Evolutionary conservation across 2,888 invertebrate species (phyloP), one percentile per base, ranked within the genome.

Genomic region (Asteroscopus sphinx): DNA sequence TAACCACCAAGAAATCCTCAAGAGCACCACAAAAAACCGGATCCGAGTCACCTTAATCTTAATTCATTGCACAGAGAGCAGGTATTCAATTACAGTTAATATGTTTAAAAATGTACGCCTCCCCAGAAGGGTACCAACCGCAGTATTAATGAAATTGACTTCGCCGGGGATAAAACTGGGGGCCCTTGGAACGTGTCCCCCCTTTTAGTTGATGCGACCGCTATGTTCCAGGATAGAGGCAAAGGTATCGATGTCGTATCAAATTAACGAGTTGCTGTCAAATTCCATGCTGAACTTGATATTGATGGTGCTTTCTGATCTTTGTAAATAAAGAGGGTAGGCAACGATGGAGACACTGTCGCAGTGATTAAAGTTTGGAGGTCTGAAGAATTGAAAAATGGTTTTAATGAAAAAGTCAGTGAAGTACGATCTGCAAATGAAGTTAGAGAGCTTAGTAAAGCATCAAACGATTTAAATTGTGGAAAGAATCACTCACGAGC

Each of bases 61-160:
- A 88, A 91, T 91, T 87, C 83, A 88, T 85, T 82, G 86, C 83
- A 81, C 76, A 86, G 81, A 88, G 82, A 85, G 82, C 82, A 86
- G 86, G 88, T 90, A 87, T 91, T 90, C 88, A 86, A 89, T 91
- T 92, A 90, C 78, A 84, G 83, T 86, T 87, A 89, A 89, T 88
- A 87, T 87, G 86, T 90, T 93, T 79, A 91, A 92, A 92, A 91
- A 91, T 89, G 85, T 85, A 90, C 81, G 73, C 74, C 77, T 81
- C 86, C 87, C 85, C 75, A 73, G 73, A 72, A 77, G 78, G 75
- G 73, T 73, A 73, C 74, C 76, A 76, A 89, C 90, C 89, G 82
- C 90, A 86, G 88, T 84, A 91, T 91, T 93, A 93, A 93, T 93
- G 92, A 93, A 93, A 93, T 93, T 88, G 91, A 87, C 87, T 88